Conservation (phyloP, 2,888 invertebrate species). For the Eumacrocentrus americanus region DNA sequence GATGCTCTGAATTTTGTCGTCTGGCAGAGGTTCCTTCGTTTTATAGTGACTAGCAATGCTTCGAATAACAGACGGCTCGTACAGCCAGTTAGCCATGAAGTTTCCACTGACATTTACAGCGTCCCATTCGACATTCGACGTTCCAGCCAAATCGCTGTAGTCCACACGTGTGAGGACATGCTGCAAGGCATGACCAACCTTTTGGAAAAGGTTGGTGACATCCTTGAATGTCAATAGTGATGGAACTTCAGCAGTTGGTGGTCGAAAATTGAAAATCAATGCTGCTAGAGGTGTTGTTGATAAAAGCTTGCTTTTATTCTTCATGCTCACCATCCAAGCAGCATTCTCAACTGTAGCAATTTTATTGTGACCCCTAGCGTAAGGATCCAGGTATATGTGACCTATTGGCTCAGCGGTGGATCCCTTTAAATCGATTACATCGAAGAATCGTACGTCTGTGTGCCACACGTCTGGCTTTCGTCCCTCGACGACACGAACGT, state of each 20-base stretch:
- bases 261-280: constrained; percentile 82
- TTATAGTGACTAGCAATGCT: constrained; percentile 76
- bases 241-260: constrained; percentile 69
- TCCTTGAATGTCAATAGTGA: constrained; percentile 78
- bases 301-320: constrained; percentile 72
- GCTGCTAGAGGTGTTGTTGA: constrained; percentile 77
- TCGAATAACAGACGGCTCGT: constrained; percentile 67
- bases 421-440: constrained; percentile 73
- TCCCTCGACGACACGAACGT: constrained; percentile 73
- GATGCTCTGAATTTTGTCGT: constrained; percentile 70
- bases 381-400: constrained; percentile 88
- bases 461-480: constrained; percentile 80
- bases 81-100: constrained; percentile 83
- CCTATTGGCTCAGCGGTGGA: constrained; percentile 70
- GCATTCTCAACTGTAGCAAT: constrained; percentile 67
- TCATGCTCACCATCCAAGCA: constrained; percentile 81
- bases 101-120: constrained; percentile 83
- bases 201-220: constrained; percentile 77
- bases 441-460: constrained; percentile 81
- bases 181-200: constrained; percentile 84
- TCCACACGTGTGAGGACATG: constrained; percentile 82
- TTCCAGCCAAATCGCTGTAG: constrained; percentile 84
- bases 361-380: constrained; percentile 72
- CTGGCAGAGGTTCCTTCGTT: constrained; percentile 74
- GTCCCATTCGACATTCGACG: constrained; percentile 93